These are phyloP conservation scores for Sebastes hopkinsi DNA, from an alignment of 2,797 vertebrate genomes.

Conservation along the genomic window DNA sequence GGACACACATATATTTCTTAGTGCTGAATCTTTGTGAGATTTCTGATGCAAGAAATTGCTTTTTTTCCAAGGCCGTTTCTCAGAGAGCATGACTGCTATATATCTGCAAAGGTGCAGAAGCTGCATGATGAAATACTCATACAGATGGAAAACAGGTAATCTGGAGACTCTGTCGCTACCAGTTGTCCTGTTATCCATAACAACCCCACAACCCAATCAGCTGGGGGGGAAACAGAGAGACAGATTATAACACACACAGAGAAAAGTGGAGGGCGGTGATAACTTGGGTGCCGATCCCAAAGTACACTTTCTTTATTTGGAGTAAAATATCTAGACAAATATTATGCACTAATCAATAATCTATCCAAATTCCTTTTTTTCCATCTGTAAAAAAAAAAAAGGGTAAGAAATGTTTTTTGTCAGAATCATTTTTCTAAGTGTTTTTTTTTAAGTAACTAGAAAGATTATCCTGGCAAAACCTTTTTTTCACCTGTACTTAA, in stretches of 20 bases:
- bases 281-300: too few species aligned
- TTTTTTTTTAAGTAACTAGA: too few species aligned
- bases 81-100: background rate
- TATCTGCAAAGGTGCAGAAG: conserved; percentile 21
- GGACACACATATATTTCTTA: conserved; percentile 5
- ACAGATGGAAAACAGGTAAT: conserved; percentile 29
- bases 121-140: conserved; percentile 51
- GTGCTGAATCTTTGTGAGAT: conserved; percentile 3
- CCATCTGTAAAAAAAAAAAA: too few species aligned
- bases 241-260: background rate
- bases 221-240: background rate
- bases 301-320: too few species aligned
- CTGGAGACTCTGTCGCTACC: conserved; percentile 47
- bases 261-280: background rate
- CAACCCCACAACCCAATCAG: conserved; percentile 42
- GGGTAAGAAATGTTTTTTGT: too few species aligned
- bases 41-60: conserved; percentile 59
- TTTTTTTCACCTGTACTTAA: too few species aligned
- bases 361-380: too few species aligned
- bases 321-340: too few species aligned
- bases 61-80: conserved; percentile 31
- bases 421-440: too few species aligned
- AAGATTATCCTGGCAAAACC: too few species aligned
- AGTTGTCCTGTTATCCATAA: conserved; percentile 66
- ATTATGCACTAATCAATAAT: too few species aligned